Percentiles rank a stretch among this genome's conserved stretches.
phyloP scores from a whole-genome alignment of 2,113 vertebrate species.

The Paralichthys olivaceus region DNA sequence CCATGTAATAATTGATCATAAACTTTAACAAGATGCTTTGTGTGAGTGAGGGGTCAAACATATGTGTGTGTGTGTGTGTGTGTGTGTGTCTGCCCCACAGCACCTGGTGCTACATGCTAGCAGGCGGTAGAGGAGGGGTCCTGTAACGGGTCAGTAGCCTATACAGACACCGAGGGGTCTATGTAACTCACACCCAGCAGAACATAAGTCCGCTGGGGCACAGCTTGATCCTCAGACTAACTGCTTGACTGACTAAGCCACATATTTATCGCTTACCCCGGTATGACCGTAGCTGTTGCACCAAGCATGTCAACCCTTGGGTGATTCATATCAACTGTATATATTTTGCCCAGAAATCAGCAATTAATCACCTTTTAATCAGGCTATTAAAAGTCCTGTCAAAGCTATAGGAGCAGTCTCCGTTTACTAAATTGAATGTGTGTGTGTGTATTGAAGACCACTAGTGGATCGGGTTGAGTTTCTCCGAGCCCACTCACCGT shows the following conservation, averaged over 20 bases:
- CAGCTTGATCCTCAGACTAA: conserved; percentile 57
- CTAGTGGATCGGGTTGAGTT: conserved; percentile 46
- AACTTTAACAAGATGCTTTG: conserved; percentile 72
- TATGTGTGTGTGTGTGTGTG: conserved; percentile 12
- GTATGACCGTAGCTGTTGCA: conserved; percentile 48
- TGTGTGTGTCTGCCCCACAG: conserved; percentile 24
- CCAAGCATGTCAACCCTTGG: conserved; percentile 53
- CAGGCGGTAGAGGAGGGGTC: conserved; percentile 37
- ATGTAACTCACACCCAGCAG: conserved; percentile 75
- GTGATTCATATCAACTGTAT: conserved; percentile 56
- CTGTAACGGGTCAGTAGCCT: conserved; percentile 69
- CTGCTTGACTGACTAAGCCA: conserved; percentile 58
- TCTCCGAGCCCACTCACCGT: conserved; percentile 28
- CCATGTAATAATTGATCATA: conserved; percentile 57
- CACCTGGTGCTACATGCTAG: conserved; percentile 28
- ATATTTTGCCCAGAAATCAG: conserved; percentile 36
- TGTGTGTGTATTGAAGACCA: conserved; percentile 18
- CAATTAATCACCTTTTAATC: conserved; percentile 67
- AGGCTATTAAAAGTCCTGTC: conserved; percentile 56
- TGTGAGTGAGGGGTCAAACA: conserved; percentile 41
- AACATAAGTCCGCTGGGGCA: conserved; percentile 61
- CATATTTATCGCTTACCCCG: conserved; percentile 67
- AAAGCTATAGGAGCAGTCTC: conserved; percentile 25
- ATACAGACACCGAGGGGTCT: conserved; percentile 70
- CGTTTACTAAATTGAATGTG: background rate